These are phyloP conservation scores for Drosophila testacea DNA, from an alignment of 2,888 invertebrate species.

Conservation along the genomic window DNA sequence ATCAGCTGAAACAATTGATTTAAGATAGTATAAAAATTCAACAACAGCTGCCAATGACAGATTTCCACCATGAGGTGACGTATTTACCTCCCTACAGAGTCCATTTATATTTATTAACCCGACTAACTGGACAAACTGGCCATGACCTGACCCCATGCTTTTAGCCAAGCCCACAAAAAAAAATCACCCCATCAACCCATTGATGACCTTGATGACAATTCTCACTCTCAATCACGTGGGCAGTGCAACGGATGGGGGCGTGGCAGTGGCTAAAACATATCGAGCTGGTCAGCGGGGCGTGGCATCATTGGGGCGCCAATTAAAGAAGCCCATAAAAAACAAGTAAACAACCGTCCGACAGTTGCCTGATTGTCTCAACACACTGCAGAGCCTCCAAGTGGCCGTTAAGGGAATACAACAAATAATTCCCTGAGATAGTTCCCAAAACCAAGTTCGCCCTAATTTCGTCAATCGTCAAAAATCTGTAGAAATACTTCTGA, in stretches of 20 bases:
- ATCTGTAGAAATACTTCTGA: no score
- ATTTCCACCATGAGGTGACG: conserved; percentile 35
- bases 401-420: conserved; percentile 53
- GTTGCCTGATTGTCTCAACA: conserved; percentile 59
- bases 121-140: conserved; percentile 20
- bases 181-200: conserved; percentile 10
- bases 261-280: conserved; percentile 58
- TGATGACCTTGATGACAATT: conserved; percentile 66
- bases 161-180: conserved; percentile 20
- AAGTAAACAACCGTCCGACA: conserved; percentile 31
- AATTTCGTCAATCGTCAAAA: no score
- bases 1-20: conserved; percentile 3
- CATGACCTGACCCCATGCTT: conserved; percentile 37
- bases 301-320: conserved; percentile 71
- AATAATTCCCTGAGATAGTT: conserved; percentile 3
- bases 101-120: conserved; percentile 71
- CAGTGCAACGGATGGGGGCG: conserved; percentile 37
- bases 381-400: conserved; percentile 39
- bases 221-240: conserved; percentile 57
- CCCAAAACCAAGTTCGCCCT: neutral
- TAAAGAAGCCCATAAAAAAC: conserved; percentile 72
- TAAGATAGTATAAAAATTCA: conserved; percentile 32
- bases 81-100: conserved; percentile 13
- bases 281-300: conserved; percentile 55
- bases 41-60: conserved; percentile 50